Percentiles rank a stretch among this genome's conserved stretches.
Evolutionary conservation across 1,140 invertebrate species (phyloP).

Genomic region (Hestina assimilis): DNA sequence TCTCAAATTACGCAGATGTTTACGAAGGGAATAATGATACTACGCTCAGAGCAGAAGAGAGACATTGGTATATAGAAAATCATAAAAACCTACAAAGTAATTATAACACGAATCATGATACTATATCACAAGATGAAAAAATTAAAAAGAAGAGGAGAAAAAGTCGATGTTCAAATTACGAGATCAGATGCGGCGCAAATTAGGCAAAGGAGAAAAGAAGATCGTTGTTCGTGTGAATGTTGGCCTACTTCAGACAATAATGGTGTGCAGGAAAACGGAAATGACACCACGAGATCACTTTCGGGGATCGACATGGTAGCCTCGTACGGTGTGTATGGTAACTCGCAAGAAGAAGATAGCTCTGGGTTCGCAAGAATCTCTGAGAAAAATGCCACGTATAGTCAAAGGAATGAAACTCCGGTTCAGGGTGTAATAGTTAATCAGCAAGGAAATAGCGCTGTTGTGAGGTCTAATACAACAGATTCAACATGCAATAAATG

Average conservation of each 20-base stretch:
- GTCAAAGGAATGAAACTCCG: conserved; percentile 61
- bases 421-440: conserved; percentile 76
- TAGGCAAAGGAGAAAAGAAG: conserved; percentile 70
- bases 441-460: conserved; percentile 74
- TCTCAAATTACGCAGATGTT: conserved; percentile 69
- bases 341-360: conserved; percentile 74
- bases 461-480: conserved; percentile 54
- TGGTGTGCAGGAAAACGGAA: conserved; percentile 50
- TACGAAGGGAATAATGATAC: conserved; percentile 77
- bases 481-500: conserved; percentile 54
- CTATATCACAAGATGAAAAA: conserved; percentile 65
- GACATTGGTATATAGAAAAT: conserved; percentile 77
- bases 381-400: conserved; percentile 62
- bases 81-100: conserved; percentile 70
- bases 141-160: conserved; percentile 73
- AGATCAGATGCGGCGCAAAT: conserved; percentile 57
- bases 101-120: conserved; percentile 54
- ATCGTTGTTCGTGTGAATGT: conserved; percentile 76
- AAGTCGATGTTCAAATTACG: conserved; percentile 53
- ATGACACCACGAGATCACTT: conserved; percentile 63
- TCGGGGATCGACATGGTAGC: conserved; percentile 77
- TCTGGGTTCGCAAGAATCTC: conserved; percentile 70
- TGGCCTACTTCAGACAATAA: conserved; percentile 74
- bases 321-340: conserved; percentile 74
- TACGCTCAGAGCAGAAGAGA: conserved; percentile 73